Evolutionary conservation across 2,888 invertebrate species (phyloP), one percentile per base, ranked within the genome.

Genomic region (Pyralis farinalis): DNA sequence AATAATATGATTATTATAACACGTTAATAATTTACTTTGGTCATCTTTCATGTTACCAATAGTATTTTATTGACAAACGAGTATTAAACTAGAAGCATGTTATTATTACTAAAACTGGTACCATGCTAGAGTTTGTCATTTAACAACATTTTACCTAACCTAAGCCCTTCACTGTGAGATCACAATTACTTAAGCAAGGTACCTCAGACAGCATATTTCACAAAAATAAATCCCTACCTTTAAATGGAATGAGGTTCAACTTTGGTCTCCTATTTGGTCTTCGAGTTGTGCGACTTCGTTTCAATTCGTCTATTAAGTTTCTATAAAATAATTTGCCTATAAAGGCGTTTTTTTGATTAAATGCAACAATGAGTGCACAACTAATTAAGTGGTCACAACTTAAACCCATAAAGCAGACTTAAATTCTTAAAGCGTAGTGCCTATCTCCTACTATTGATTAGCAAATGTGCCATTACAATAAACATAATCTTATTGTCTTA

Each of bases 221-320:
- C 63, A 71, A 73, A 69, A 71, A 76, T 71, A 72, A 55, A n/a
- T 39, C 45, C 40, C 29, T 32, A 21, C 7, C 50, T 46, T 49
- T 43, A 37, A 47, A 49, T 57, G 56, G 51, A 55, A 62, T 64
- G 58, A 65, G 52, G 54, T 69, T 63, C 53, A 55, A 58, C 44
- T 69, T 74, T 77, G 74, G 77, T 76, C 79, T 75, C 64, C 54
- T 55, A 60, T 69, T 78, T 78, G 77, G 75, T 82, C 73, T 60
- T 56, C 51, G 53, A 59, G 58, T 80, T 80, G 78, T 81, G 75
- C 80, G 72, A 66, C 47, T 63, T 58, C 20, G 52, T 70, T 68
- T 57, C 46, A 38, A 44, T 51, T 46, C 50, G 36, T 46, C 42
- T 54, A 51, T 51, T 53, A 48, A 16, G 51, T 49, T 40, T 47